Conservation (phyloP, 2,888 invertebrate genomes). For the Spilosoma lubricipeda region DNA sequence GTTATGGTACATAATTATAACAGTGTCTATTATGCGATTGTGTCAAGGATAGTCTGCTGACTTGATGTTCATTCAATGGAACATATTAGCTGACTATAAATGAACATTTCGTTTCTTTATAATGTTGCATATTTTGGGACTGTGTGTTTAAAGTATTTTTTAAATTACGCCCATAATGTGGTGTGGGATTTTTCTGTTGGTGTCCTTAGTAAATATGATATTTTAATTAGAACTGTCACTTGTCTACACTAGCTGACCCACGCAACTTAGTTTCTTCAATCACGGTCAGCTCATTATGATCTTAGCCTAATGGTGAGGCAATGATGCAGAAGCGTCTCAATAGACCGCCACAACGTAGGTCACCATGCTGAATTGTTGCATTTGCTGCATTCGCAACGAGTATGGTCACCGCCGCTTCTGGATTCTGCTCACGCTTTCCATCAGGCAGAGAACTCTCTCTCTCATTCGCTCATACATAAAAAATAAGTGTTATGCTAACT, state of each 20-base stretch:
- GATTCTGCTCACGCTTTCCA: too few species aligned
- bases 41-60: slow-evolving; percentile 65
- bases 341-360: too few species aligned
- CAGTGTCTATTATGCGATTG: slow-evolving; percentile 46
- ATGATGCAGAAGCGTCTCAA: too few species aligned
- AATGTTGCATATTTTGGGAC: not conserved
- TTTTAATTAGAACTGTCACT: not conserved
- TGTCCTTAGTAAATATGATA: not conserved
- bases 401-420: too few species aligned
- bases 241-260: not conserved
- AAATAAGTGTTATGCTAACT: too few species aligned
- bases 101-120: not conserved
- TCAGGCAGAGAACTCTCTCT: too few species aligned
- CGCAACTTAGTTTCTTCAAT: too few species aligned
- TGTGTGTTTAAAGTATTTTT: not conserved
- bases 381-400: too few species aligned
- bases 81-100: slow-evolving; percentile 39
- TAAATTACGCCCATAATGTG: not conserved
- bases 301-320: too few species aligned
- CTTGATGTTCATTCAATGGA: slow-evolving; percentile 61
- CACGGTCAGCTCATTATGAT: too few species aligned
- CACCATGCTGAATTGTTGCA: too few species aligned
- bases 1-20: slow-evolving; percentile 27
- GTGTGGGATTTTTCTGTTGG: not conserved
- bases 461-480: too few species aligned